phyloP scores from a whole-genome alignment of 2,113 vertebrate genomes.

The Spermophilus dauricus region DNA sequence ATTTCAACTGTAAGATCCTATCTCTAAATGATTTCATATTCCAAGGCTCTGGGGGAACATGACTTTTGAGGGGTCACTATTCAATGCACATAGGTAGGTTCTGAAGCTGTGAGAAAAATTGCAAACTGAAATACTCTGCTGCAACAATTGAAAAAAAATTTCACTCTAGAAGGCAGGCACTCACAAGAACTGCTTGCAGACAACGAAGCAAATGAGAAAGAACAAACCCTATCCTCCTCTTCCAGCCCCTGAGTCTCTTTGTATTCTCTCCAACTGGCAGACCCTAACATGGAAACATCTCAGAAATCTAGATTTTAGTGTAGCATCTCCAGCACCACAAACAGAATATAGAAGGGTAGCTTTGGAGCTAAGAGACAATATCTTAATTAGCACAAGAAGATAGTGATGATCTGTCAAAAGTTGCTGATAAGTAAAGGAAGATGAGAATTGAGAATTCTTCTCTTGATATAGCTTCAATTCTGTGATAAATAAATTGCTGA shows the following conservation, averaged over 20 bases:
- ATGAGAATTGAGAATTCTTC: not conserved
- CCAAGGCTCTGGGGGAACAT: not conserved
- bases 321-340: not conserved
- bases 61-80: not conserved
- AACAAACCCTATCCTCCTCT: not conserved
- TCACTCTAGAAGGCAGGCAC: not conserved
- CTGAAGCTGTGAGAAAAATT: not conserved
- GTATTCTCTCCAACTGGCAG: not conserved
- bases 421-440: not conserved
- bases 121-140: not conserved
- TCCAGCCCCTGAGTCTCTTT: not conserved
- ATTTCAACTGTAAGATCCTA: not conserved
- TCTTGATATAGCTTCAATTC: not conserved
- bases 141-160: not conserved
- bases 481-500: not conserved
- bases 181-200: not conserved
- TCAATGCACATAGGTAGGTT: not conserved
- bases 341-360: not conserved
- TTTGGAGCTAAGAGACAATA: not conserved
- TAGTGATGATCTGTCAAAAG: not conserved
- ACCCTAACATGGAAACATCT: not conserved
- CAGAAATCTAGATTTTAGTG: not conserved
- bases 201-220: not conserved
- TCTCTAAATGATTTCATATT: constrained; percentile 9
- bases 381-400: not conserved